Evolutionary conservation across 2,113 vertebrate species (phyloP).

Genomic region (Mugil cephalus): DNA sequence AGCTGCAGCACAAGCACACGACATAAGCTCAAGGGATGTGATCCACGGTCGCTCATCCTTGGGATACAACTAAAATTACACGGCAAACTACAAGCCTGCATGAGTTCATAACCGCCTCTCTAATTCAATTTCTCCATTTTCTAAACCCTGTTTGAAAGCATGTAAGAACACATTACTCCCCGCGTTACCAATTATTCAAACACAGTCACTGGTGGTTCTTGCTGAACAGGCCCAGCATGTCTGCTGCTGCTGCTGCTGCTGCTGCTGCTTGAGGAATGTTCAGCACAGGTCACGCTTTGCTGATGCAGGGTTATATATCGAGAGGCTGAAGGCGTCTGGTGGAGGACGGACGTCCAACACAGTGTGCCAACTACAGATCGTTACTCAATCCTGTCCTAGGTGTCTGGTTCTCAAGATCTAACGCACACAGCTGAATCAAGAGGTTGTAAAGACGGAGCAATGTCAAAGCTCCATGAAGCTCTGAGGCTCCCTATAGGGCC

Average conservation of each 20-base stretch:
- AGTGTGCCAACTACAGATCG: constrained; percentile 46
- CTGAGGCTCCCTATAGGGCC: not conserved
- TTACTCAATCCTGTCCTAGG: constrained; percentile 55
- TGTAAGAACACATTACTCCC: no score
- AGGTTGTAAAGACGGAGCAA: not conserved
- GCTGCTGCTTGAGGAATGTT: constrained; percentile 8
- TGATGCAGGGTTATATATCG: constrained; percentile 30
- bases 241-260: not conserved
- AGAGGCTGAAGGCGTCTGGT: constrained; percentile 19
- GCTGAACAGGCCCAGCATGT: not conserved
- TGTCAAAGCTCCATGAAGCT: constrained; percentile 12
- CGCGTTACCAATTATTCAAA: not conserved
- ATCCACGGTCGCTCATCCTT: no score
- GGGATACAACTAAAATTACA: not conserved
- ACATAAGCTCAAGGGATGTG: no score
- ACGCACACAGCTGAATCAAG: constrained; percentile 4
- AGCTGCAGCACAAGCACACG: not conserved
- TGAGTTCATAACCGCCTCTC: no score
- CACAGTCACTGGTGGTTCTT: not conserved
- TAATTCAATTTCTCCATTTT: not conserved
- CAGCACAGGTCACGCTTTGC: constrained; percentile 29
- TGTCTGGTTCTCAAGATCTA: constrained; percentile 41
- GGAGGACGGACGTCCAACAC: constrained; percentile 26
- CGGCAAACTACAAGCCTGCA: no score
- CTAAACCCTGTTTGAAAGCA: not conserved